These are phyloP conservation scores for Sceloporus tristichus DNA, from an alignment of 2,113 vertebrate genomes.

Conservation along the genomic window DNA sequence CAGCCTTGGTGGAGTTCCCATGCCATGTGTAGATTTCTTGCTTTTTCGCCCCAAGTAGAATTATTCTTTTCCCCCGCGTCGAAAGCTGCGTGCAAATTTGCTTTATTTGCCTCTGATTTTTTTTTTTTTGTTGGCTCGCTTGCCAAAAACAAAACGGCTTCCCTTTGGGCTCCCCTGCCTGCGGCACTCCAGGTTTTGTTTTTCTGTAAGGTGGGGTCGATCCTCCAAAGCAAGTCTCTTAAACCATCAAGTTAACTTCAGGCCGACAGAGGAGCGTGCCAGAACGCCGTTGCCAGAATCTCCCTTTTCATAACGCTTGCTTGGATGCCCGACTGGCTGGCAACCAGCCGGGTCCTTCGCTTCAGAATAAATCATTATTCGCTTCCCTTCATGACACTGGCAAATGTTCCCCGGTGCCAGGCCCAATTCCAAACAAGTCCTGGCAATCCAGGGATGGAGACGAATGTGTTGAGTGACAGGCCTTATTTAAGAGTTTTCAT, in stretches of 20 bases:
- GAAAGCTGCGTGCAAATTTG: background rate
- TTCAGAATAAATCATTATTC: slow-evolving; percentile 27
- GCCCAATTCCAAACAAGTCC: slow-evolving; percentile 10
- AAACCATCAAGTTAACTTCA: background rate
- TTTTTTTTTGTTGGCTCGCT: background rate
- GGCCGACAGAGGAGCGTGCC: background rate
- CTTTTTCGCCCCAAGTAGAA: background rate
- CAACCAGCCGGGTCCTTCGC: background rate
- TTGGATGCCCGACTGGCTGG: background rate
- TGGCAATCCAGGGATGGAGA: background rate
- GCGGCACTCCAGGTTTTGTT: too few relatives aligned
- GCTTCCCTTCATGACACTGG: background rate
- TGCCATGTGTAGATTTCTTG: background rate
- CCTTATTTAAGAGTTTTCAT: background rate
- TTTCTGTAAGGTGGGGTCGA: background rate
- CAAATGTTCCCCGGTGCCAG: slow-evolving; percentile 9
- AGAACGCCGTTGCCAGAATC: background rate
- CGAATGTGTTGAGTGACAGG: background rate
- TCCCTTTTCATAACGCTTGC: background rate
- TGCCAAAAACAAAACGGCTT: background rate
- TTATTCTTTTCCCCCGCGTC: too few relatives aligned
- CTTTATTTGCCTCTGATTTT: background rate
- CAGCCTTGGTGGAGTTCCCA: background rate
- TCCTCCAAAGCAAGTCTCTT: background rate
- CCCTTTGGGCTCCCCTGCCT: background rate